Percentiles rank a stretch among this genome's conserved stretches.
Conservation (phyloP, 64 coral and sea anemone species). For the Dendrophyllia cribrosa region DNA sequence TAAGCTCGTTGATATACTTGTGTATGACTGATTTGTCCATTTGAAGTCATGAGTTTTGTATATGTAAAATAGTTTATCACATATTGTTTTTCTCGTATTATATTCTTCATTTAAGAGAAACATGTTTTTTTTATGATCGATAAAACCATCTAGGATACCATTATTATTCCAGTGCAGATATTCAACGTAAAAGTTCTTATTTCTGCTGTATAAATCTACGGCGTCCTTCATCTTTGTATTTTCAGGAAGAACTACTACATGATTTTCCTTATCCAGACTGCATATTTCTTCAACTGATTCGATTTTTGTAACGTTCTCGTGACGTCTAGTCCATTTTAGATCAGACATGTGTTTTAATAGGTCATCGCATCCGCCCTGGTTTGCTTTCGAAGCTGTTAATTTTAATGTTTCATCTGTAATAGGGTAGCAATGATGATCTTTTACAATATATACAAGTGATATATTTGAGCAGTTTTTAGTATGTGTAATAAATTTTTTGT, state of each 20-base stretch:
- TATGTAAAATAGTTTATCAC: no score
- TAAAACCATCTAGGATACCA: slow-evolving; percentile 26
- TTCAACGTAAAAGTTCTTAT: neutral
- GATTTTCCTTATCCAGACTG: neutral
- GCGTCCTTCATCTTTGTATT: neutral
- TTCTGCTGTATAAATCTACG: neutral
- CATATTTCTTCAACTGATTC: neutral
- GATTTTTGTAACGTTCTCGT: slow-evolving; percentile 7
- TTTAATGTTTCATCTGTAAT: slow-evolving; percentile 32
- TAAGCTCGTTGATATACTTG: neutral
- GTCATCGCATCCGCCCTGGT: slow-evolving; percentile 20
- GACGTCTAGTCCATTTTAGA: slow-evolving; percentile 15
- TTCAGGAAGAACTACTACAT: neutral
- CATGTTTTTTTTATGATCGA: slow-evolving; percentile 41
- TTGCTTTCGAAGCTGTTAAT: neutral
- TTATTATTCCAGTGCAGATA: slow-evolving; percentile 41
- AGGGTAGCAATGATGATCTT: neutral
- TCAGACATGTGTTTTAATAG: slow-evolving; percentile 9
- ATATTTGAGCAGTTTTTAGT: no score
- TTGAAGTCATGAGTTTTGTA: no score
- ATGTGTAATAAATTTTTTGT: neutral
- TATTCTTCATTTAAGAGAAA: no score
- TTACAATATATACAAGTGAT: no score
- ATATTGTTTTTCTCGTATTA: no score
- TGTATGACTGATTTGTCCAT: slow-evolving; percentile 18